Percentiles rank a stretch among this genome's conserved stretches.
These are phyloP conservation scores for Ceriagrion tenellum DNA, from an alignment of 2,888 invertebrate species.

Conservation along the genomic window DNA sequence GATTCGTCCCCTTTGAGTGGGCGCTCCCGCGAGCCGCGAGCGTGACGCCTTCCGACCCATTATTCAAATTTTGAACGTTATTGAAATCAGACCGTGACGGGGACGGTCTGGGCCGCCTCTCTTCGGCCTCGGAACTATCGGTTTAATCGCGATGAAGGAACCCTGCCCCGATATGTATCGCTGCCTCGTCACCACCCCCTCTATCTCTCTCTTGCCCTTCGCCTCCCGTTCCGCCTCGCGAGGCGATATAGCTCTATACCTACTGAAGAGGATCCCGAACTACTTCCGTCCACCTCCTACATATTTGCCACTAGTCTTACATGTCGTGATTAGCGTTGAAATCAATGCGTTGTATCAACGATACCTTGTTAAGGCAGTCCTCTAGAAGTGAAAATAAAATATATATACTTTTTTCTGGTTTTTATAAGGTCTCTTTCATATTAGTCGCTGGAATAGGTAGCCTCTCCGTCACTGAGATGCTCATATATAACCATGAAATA, in stretches of 20 bases:
- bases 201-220: not conserved
- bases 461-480: too few species aligned
- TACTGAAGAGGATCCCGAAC: not conserved
- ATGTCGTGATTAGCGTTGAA: too few species aligned
- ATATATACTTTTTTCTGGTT: too few species aligned
- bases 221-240: not conserved
- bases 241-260: not conserved
- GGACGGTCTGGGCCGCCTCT: not conserved
- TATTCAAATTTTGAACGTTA: constrained; percentile 34
- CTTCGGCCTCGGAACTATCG: not conserved
- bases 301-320: too few species aligned
- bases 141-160: not conserved
- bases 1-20: not conserved
- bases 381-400: too few species aligned
- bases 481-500: too few species aligned
- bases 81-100: constrained; percentile 26
- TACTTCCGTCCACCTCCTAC: not conserved
- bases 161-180: not conserved
- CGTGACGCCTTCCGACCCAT: constrained; percentile 17
- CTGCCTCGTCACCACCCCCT: not conserved
- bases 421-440: too few species aligned
- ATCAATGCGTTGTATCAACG: too few species aligned
- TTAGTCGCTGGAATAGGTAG: too few species aligned
- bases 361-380: too few species aligned
- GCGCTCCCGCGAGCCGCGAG: not conserved